Base-by-base conservation (phyloP, 2,113 vertebrate genomes). In the Phasianus colchicus region DNA sequence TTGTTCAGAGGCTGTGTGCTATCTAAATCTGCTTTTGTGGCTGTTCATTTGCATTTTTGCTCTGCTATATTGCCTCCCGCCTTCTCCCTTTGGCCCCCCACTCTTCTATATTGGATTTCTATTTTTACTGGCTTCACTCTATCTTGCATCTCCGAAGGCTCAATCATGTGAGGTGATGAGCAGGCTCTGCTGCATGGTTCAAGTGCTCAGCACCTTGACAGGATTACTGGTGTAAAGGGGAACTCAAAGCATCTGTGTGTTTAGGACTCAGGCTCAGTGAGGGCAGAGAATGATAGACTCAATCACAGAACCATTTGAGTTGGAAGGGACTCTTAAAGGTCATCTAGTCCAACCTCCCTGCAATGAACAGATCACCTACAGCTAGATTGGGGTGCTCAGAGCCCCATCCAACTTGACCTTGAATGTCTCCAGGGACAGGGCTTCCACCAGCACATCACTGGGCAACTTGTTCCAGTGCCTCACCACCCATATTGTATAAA, bases 21-120 rank as follows among this genome's bases (percentile, higher is more conserved):
- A 94, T 94, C 95, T 94, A 80, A 93, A 92, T 95, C 91, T 96
- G 91, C 86, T 89, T 96, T 96, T 93, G 92, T 94, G 86, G 70
- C 83, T 89, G 83, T 89, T 94, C 77, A 78, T 96, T 93, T 91
- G 88, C 89, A 91, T 91, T 83, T 89, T 81, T 88, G 70, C 87
- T 91, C 40, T 40, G 77, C 74, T 89, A 20, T 55, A 52, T 95
- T 91, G 67, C 88, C 85, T 86, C 71, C 60, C 1, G 13, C 66
- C 70, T 91, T 87, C 52, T 89, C 63, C 82, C 77, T 65, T 96
- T 75, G 86, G 78, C 12, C 72, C 89, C 82, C 72, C 57, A 78
- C 83, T 81, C 90, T 86, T 83, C 89, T 50, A 55, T 92, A 92
- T 57, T 40, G 60, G 86, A 95, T 95, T 94, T 42, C 79, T 93